Percentiles rank a stretch among this genome's conserved stretches.
Conservation (phyloP, 23 tunicate species). For the Clavelina lepadiformis region DNA sequence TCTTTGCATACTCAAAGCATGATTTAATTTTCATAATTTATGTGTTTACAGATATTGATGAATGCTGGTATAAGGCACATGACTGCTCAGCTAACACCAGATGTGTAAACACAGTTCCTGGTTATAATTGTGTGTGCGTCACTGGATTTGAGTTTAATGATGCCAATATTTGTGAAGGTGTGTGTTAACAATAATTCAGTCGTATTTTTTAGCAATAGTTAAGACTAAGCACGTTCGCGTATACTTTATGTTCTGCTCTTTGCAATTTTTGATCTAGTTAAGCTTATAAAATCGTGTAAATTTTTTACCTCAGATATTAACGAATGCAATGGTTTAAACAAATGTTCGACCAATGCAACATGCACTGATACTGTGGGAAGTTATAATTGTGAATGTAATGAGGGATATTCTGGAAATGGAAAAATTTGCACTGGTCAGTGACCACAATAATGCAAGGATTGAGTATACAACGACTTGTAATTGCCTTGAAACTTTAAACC, state of each 20-base stretch:
- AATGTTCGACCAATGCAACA: constrained; percentile 32
- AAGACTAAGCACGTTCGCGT: too few species aligned
- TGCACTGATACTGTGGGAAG: constrained; percentile 29
- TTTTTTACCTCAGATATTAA: constrained; percentile 42
- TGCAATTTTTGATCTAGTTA: too few species aligned
- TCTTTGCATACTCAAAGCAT: too few species aligned
- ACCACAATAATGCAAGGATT: too few species aligned
- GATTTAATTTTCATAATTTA: too few species aligned
- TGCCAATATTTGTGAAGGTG: constrained; percentile 5
- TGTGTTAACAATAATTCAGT: too few species aligned
- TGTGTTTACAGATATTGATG: constrained; percentile 13
- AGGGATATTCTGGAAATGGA: constrained; percentile 40
- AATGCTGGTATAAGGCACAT: constrained; percentile 5
- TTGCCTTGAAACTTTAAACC: too few species aligned
- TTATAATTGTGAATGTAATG: constrained; percentile 35
- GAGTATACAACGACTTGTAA: too few species aligned
- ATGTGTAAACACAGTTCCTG: constrained; percentile 11
- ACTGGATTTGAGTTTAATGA: constrained; percentile 18
- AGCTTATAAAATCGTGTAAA: too few species aligned
- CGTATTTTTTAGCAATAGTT: too few species aligned
- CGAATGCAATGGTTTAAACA: constrained; percentile 37
- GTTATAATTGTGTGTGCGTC: constrained; percentile 8
- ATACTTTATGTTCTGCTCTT: too few species aligned
- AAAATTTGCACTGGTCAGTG: constrained; percentile 28
- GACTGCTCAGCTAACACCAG: constrained; percentile 14